These are phyloP conservation scores for Erebia epiphron DNA, from an alignment of 2,888 invertebrate species.

Conservation along the genomic window DNA sequence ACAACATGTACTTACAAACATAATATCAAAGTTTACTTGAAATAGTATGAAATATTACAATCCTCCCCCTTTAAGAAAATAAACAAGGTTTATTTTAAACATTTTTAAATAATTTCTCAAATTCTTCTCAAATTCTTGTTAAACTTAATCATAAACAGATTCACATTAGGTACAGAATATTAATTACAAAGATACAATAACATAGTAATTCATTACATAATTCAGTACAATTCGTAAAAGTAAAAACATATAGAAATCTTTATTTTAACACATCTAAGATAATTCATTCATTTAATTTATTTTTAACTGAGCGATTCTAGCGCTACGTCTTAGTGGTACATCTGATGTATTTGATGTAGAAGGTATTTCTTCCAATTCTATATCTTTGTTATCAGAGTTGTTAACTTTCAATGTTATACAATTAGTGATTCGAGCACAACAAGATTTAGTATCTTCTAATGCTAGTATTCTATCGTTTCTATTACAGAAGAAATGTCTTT, in stretches of 20 bases:
- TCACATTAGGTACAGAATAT: neutral
- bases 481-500: no score
- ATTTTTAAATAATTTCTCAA: neutral
- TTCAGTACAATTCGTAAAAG: no score
- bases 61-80: slow-evolving; percentile 6
- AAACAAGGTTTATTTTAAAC: neutral
- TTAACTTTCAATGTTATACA: neutral
- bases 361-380: slow-evolving; percentile 2
- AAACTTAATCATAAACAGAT: neutral
- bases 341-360: neutral
- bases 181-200: neutral
- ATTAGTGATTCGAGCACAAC: neutral
- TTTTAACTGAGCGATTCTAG: neutral
- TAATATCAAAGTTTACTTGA: no score
- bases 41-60: neutral
- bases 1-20: no score
- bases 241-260: no score
- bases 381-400: neutral
- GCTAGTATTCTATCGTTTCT: neutral
- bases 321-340: neutral
- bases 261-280: neutral
- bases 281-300: neutral
- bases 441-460: slow-evolving; percentile 2
- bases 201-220: neutral
- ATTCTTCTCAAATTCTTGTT: no score